Conservation (phyloP, 2,888 invertebrate species). For the Hyalella azteca region DNA sequence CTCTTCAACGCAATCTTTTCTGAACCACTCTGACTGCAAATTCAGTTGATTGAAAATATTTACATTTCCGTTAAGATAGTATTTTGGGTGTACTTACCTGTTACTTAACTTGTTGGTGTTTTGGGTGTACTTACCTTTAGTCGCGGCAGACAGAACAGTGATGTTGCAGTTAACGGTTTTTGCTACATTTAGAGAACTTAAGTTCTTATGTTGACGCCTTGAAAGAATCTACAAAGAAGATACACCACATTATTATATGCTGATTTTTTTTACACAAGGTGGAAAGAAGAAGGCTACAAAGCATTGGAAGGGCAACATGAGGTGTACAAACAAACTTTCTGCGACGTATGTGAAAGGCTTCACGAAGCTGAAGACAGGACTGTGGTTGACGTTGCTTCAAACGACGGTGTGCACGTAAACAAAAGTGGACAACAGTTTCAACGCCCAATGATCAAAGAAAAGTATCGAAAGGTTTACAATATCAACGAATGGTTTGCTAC, state of each 20-base stretch:
- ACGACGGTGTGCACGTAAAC: neutral
- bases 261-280: constrained; percentile 15
- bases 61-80: too few species aligned
- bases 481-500: neutral
- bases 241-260: too few species aligned
- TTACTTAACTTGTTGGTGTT: neutral
- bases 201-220: neutral
- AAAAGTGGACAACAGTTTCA: neutral
- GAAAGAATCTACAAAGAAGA: neutral
- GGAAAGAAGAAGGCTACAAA: constrained; percentile 39
- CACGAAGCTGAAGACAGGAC: constrained; percentile 40
- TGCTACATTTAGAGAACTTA: neutral
- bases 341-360: constrained; percentile 45
- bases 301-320: constrained; percentile 29
- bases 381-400: constrained; percentile 20
- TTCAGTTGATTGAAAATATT: too few species aligned
- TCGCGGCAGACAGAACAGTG: neutral
- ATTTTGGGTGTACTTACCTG: too few species aligned
- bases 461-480: neutral
- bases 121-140: neutral
- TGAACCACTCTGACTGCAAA: too few species aligned
- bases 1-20: too few species aligned
- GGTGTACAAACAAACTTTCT: constrained; percentile 33
- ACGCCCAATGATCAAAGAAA: neutral
- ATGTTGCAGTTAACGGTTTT: too few species aligned